These are phyloP conservation scores for Furcifer pardalis DNA, from an alignment of 2,797 vertebrate species.

Conservation along the genomic window DNA sequence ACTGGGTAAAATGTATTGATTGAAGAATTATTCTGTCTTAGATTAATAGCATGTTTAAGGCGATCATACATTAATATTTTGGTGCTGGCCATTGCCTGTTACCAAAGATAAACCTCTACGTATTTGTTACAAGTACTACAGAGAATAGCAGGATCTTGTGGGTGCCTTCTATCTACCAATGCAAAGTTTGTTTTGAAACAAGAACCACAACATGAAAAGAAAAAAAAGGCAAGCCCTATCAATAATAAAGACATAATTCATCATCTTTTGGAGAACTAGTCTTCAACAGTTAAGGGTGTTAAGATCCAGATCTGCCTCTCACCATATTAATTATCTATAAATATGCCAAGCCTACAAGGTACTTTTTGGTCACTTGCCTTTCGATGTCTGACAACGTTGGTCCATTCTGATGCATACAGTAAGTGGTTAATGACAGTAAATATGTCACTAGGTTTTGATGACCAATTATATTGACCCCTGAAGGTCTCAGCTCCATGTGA, in stretches of 20 bases:
- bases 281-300: not conserved
- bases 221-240: not conserved
- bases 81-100: not conserved
- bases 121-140: too few species aligned
- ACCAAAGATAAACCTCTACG: not conserved
- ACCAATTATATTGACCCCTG: constrained; percentile 26
- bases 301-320: not conserved
- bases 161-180: not conserved
- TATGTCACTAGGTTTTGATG: constrained; percentile 1
- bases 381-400: not conserved
- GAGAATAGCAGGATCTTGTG: too few species aligned
- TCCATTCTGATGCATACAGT: not conserved
- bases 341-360: not conserved
- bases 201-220: too few species aligned
- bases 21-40: too few species aligned
- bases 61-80: not conserved
- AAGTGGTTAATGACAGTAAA: not conserved
- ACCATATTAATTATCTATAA: constrained; percentile 21
- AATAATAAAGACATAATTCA: not conserved
- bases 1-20: too few species aligned
- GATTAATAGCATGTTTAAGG: too few species aligned
- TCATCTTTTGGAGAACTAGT: not conserved
- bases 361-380: not conserved
- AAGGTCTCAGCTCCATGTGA: not conserved
- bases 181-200: not conserved